Evolutionary conservation across 2,888 invertebrate species (phyloP), one percentile per base, ranked within the genome.

Genomic region (Meganola albula): DNA sequence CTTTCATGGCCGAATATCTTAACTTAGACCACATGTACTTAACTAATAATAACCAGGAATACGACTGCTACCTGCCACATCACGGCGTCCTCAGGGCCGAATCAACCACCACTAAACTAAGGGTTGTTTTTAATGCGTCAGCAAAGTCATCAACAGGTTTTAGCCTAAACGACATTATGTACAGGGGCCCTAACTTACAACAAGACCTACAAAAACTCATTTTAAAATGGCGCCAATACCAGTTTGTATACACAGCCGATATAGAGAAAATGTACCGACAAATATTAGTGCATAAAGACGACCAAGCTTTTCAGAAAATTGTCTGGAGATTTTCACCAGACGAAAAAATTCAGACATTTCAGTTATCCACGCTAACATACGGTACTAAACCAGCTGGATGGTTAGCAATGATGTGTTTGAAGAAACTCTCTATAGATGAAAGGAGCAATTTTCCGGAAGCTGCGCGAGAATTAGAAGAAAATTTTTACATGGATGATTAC

Each of bases 201-300:
- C 32, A 40, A 8, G 31, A 44, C 12, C 31, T 48, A 5, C 33
- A 32, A 10, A 10, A 20, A 0, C 16, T 48, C 2, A 27, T 46
- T 4, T 5, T 44, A 1, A 44, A 42, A 11, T 46, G 43, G 46
- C 26, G 49, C 10, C 24, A 33, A 1, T 43, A 42, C 25, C 28
- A 32, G 21, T 44, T 40, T 7, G 50, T 25, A 1, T 38, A 37
- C 8, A 47, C 44, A 0, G 44, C 50, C 0, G 50, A 53, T 18
- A 40, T 51, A 1, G 46, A 46, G 10, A 50, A 48, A 22, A 47
- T 45, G 45, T 53, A 34, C 24, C 28, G 48, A 1, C 28, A 27
- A 2, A 44, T 48, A 2, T 39, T 27, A 27, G 20, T 50, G 0
- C 8, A 30, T 9, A 27, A 31, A 13, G 25, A 33, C 2, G 40